Base-by-base conservation (phyloP, 1,140 invertebrate genomes). In the Drosophila tsacasi region DNA sequence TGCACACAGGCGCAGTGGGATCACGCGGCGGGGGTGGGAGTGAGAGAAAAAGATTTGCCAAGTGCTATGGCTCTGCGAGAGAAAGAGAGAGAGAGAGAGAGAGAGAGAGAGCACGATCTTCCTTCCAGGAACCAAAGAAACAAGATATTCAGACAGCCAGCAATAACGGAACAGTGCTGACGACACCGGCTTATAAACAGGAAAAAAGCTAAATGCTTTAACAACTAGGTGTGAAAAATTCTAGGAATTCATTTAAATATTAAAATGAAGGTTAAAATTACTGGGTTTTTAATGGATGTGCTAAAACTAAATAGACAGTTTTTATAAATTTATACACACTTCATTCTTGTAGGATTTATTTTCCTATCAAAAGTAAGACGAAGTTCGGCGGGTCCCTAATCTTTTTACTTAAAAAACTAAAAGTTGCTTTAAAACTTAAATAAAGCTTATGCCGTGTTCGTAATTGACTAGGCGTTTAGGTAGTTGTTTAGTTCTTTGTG, bases 1-100 rank as follows among this genome's bases (percentile, higher is more conserved):
- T 92, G 90, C 89, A 92, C 68, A 92, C 90, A 92, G 71, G 62
- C 64, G 50, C 62, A 58, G 47, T 65, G n/a, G 75, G 64, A 44
- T 67, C 35, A 19, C 32, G 23, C 21, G 23, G 15, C 75, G 57
- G 75, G 75, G 55, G 64, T 44, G 40, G 35, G 19, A 19, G 49
- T 57, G 40, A 57, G 39, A 27, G 27, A 9, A 7, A 8, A 19
- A 69, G 65, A 81, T 83, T 87, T 64, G 80, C 83, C 27, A 71
- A 83, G 76, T 86, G 79, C 44, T 71, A 13, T n/a, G 37, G 27
- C 35, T 19, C 25, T 42, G 30, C 35, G 7, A 13, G 67, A 50
- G 64, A 50, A 42, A 58, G 44, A 69, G 64, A 47, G 49, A 59
- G 44, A 71, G 37, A n/a, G 68, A 27, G 46, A 40, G 32, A 63